These are phyloP conservation scores for Festucalex cinctus DNA, from an alignment of 2,113 vertebrate species.

Conservation along the genomic window DNA sequence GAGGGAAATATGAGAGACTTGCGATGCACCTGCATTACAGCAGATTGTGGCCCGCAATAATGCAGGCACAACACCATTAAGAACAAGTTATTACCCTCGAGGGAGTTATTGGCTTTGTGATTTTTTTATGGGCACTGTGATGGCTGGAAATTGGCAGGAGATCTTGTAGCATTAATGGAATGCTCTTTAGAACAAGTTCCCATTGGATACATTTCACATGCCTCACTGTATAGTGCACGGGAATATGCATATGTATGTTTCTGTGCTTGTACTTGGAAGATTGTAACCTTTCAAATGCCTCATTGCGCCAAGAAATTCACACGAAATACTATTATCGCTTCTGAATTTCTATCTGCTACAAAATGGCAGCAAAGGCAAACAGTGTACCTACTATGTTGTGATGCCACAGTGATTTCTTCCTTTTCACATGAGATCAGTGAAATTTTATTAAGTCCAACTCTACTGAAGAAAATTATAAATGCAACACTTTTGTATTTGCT, in stretches of 20 bases:
- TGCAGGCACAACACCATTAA: conserved; percentile 35
- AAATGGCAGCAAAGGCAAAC: neutral
- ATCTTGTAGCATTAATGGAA: conserved; percentile 31
- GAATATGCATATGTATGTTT: neutral
- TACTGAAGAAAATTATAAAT: neutral
- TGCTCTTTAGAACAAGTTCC: conserved; percentile 14
- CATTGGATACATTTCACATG: conserved; percentile 12
- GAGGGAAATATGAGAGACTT: conserved; percentile 28
- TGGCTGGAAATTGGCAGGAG: conserved; percentile 38
- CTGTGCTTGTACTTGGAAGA: neutral
- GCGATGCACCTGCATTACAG: conserved; percentile 9
- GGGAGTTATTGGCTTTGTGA: conserved; percentile 40
- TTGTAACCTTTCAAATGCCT: neutral
- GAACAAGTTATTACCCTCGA: conserved; percentile 35
- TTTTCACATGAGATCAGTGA: neutral
- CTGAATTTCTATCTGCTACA: neutral
- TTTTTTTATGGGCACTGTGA: conserved; percentile 37
- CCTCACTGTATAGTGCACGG: neutral
- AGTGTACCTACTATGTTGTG: neutral
- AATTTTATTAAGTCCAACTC: neutral
- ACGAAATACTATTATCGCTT: neutral
- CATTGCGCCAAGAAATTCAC: neutral
- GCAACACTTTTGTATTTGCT: too few relatives aligned
- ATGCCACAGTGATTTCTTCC: neutral
- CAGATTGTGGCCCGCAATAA: conserved; percentile 14